phyloP scores from a whole-genome alignment of 2,797 vertebrate genomes.

The Sus cebifrons region DNA sequence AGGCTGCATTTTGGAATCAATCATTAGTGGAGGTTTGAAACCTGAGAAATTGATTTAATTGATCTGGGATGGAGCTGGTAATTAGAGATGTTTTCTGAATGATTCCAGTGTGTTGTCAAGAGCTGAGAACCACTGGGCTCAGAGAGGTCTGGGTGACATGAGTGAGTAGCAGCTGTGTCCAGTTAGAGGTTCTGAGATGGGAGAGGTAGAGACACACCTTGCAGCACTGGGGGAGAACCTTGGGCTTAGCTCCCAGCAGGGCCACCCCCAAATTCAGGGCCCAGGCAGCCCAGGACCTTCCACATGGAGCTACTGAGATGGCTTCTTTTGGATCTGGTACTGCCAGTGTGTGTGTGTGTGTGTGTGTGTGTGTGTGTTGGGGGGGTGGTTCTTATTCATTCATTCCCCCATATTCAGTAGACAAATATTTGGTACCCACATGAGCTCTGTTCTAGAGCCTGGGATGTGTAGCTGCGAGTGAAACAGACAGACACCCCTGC shows the following conservation, averaged over 20 bases:
- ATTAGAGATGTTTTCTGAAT: neutral
- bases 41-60: neutral
- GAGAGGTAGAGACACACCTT: no score
- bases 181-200: neutral
- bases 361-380: no score
- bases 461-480: fast-evolving
- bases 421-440: neutral
- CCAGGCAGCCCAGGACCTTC: neutral
- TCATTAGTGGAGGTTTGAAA: neutral
- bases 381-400: no score
- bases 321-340: neutral
- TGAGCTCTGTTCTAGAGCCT: neutral
- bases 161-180: neutral
- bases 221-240: neutral
- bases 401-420: neutral
- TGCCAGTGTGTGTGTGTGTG: no score
- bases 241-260: neutral
- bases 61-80: neutral
- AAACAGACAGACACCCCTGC: no score
- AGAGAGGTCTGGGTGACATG: fast-evolving
- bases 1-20: neutral
- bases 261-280: neutral
- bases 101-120: neutral
- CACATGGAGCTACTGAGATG: neutral
- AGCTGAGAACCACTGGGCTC: neutral